Evolutionary conservation across 2,888 invertebrate species (phyloP), one percentile per base, ranked within the genome.

Genomic region (Pterostichus niger): DNA sequence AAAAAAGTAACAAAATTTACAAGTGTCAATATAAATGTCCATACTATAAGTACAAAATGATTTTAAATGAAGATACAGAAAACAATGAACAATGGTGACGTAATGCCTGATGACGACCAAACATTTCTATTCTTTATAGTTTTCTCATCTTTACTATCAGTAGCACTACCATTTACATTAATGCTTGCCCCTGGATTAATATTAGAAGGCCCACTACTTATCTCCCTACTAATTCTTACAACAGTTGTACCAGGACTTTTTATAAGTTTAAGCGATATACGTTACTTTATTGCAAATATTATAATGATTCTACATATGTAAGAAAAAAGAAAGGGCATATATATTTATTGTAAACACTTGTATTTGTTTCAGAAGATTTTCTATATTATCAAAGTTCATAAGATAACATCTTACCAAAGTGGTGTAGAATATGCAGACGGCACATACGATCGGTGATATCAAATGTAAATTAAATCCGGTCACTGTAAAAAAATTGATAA

Each of bases 341-440:
- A 54, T 6, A 17, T 79, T 44, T 64, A 61, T 59, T 31, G 11
- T 78, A n/a, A 59, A 17, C 13, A 79, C 31, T 59, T 56, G 54
- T 71, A 40, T 81, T 81, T 80, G 81, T 75, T 82, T 77, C 52
- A 81, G 78, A 80, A 73, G 61, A 59, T 75, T 73, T 15, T 73
- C 17, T 10, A n/a, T 79, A 35, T 35, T 71, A 15, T 11, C 68
- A 68, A 83, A 83, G 33, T 24, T 83, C 24, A 9, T 17, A 10
- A 59, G 3, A 49, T 31, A 75, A 24, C 11, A 11, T 92, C 94
- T 94, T 91, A 96, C 96, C 89, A 96, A 89, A 84, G 97, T 96
- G 0, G 98, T 98, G 90, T 98, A 98, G 90, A 98, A 97, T 85
- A 97, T 97, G 90, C 97, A 97, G n/a, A 97, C 95, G 49, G 95